Evolutionary conservation across 2,888 invertebrate genomes (phyloP).

Genomic region (Epirrita christyi): DNA sequence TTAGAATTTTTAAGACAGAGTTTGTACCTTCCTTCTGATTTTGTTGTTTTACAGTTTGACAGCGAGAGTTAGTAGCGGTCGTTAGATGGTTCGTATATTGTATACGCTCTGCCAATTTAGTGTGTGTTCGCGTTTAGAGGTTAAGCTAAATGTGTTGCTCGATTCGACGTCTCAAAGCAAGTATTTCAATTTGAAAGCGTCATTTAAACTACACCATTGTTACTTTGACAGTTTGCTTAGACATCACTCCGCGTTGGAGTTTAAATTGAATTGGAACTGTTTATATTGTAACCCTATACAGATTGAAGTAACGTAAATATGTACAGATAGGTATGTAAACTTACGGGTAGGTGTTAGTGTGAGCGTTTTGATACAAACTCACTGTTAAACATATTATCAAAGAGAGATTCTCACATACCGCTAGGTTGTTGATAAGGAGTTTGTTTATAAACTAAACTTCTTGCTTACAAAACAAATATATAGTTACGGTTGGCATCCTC

Average conservation of each 20-base stretch:
- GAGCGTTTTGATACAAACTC: conserved; percentile 33
- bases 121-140: conserved; percentile 49
- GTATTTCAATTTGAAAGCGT: conserved; percentile 66
- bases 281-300: conserved; percentile 54
- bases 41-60: neutral
- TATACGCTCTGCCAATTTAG: conserved; percentile 44
- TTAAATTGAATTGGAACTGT: conserved; percentile 63
- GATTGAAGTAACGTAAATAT: conserved; percentile 49
- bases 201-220: conserved; percentile 62
- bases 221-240: conserved; percentile 62
- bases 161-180: conserved; percentile 48
- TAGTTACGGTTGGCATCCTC: no score
- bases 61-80: no score
- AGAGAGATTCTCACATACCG: conserved; percentile 24
- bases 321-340: conserved; percentile 8
- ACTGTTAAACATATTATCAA: conserved; percentile 24
- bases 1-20: conserved; percentile 13
- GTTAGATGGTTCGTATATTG: conserved; percentile 17
- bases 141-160: conserved; percentile 53
- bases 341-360: conserved; percentile 27
- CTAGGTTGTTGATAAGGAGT: conserved; percentile 24
- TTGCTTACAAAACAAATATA: no score
- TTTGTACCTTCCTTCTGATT: conserved; percentile 1
- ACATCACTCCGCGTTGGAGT: conserved; percentile 53
- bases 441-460: conserved; percentile 5